Evolutionary conservation across 2,113 vertebrate species (phyloP), one percentile per base, ranked within the genome.

Genomic region (Amblyornis subalaris): DNA sequence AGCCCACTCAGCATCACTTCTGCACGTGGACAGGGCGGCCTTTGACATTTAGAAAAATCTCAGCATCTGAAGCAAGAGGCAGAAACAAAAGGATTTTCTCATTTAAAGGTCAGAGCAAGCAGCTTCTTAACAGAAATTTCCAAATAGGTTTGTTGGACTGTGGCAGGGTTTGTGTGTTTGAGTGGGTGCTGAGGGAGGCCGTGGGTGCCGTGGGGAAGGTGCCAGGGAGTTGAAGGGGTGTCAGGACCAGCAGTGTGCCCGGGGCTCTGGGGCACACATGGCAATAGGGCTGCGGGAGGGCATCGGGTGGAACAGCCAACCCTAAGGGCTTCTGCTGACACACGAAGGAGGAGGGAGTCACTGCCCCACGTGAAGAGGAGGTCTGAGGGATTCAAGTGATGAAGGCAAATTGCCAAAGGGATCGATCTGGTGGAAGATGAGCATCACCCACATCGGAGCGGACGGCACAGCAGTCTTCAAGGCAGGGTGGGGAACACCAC

Each of bases 11-110:
- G 77, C 73, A 38, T 78, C 83, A 12, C 35, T 54, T 92, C 93
- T n/a, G 25, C 69, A 51, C 15, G 14, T 93, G 94, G 88, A 72
- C 60, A 84, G 35, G 64, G 80, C 6, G 42, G 85, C 92, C 90
- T 94, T 90, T 98, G 98, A 98, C 98, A 98, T 98, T 98, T 98
- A 97, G 95, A 97, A 96, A 97, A 97, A 92, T 95, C 89, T 96
- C 64, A 2, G 88, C 87, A 80, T 97, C 80, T 28, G 19, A 96
- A 96, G 92, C 97, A 92, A 93, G 89, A 97, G 92, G 94, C 95
- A 98, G 95, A 96, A 97, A 96, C 96, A 95, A 96, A 89, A 96
- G 94, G 95, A 96, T 97, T 98, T 98, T 97, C 98, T 97, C 53
- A 2, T 96, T 94, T 97, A 98, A 98, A 98, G 98, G 97, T 98